phyloP scores from a whole-genome alignment of 2,797 vertebrate genomes.

The Hyperoplus immaculatus region DNA sequence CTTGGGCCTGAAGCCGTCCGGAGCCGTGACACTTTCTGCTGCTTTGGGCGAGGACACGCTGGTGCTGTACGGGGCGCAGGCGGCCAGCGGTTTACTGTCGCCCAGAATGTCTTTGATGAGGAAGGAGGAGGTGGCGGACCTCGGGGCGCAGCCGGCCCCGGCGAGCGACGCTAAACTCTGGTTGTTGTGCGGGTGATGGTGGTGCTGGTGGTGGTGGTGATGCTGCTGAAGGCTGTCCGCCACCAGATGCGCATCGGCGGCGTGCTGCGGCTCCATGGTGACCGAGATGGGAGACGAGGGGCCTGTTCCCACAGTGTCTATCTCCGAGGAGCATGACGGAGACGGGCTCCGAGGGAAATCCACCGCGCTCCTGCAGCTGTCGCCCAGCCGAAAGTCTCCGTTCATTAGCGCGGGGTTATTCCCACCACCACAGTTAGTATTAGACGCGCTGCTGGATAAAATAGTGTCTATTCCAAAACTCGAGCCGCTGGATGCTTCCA shows the following conservation, averaged over 20 bases:
- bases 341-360: conserved; percentile 93
- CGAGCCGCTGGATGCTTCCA: conserved; percentile 97
- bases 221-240: conserved; percentile 90
- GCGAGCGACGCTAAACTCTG: conserved; percentile 77
- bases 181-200: conserved; percentile 80
- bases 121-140: conserved; percentile 98
- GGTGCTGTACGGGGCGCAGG: conserved; percentile 98
- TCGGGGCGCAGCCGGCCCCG: conserved; percentile 90
- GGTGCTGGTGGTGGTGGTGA: conserved; percentile 87
- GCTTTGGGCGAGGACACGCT: conserved; percentile 94
- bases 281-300: conserved; percentile 97
- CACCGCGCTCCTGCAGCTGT: conserved; percentile 86
- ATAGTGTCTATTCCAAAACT: conserved; percentile 99
- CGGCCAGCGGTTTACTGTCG: conserved; percentile 97
- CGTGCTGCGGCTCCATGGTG: conserved; percentile 89
- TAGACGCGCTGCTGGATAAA: conserved; percentile 88
- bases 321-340: conserved; percentile 96
- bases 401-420: conserved; percentile 91
- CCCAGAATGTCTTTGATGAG: conserved; percentile 99
- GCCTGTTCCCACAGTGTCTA: conserved; percentile 96
- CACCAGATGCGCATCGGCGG: conserved; percentile 89
- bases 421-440: conserved; percentile 79
- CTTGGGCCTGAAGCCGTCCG: conserved; percentile 95
- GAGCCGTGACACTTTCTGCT: conserved; percentile 87
- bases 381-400: conserved; percentile 93